These are phyloP conservation scores for Mormyrops boulengeri DNA, from an alignment of 2,797 vertebrate species.

Conservation along the genomic window DNA sequence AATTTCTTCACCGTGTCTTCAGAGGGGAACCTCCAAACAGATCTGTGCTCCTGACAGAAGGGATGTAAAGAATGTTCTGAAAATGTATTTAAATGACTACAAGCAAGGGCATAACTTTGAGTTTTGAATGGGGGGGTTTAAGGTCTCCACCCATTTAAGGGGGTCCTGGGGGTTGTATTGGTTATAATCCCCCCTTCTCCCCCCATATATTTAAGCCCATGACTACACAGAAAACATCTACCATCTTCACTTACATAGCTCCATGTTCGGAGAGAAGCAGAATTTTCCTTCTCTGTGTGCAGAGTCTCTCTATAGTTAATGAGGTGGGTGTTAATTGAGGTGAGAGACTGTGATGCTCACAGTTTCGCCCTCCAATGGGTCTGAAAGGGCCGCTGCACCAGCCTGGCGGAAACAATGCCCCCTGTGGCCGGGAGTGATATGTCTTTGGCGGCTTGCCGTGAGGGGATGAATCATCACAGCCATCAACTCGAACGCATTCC, in stretches of 20 bases:
- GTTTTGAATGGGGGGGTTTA: too few relatives aligned
- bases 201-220: neutral
- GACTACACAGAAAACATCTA: constrained; percentile 15
- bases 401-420: neutral
- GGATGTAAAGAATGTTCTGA: neutral
- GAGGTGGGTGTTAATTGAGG: constrained; percentile 3
- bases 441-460: neutral
- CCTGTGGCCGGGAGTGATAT: neutral
- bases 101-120: neutral
- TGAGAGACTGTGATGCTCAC: neutral
- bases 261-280: neutral
- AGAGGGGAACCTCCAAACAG: neutral
- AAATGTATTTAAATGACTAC: neutral
- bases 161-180: too few relatives aligned
- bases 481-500: neutral
- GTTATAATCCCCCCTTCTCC: too few relatives aligned
- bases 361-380: neutral
- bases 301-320: neutral
- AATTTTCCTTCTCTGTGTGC: neutral
- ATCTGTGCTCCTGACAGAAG: neutral
- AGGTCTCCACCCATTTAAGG: too few relatives aligned
- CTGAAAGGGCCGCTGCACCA: too few relatives aligned
- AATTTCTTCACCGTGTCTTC: neutral
- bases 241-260: constrained; percentile 13
- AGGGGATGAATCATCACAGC: neutral